phyloP scores from a whole-genome alignment of 2,113 vertebrate species.

The Peromyscus polionotus region DNA sequence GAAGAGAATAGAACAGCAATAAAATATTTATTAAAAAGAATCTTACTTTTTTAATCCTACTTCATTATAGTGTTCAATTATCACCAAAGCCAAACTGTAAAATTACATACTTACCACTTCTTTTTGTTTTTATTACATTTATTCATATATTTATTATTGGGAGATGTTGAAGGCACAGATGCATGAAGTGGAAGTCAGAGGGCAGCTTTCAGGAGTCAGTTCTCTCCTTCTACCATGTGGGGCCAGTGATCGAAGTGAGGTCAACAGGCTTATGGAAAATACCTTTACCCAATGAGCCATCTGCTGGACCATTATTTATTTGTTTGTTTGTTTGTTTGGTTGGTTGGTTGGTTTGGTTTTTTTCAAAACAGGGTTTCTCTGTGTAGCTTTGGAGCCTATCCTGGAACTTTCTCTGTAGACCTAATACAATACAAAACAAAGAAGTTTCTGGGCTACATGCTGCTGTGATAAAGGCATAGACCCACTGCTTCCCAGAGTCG shows the following conservation, averaged over 20 bases:
- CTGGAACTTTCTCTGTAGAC: no score
- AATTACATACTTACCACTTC: background rate
- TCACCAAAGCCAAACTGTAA: background rate
- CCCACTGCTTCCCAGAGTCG: no score
- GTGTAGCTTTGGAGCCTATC: no score
- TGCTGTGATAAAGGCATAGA: no score
- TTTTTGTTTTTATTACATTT: background rate
- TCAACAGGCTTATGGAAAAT: background rate
- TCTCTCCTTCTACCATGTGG: background rate
- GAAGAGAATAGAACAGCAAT: background rate
- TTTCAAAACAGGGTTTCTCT: no score
- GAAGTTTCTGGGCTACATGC: no score
- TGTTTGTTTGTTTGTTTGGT: no score
- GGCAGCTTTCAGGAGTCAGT: no score
- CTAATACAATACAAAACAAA: no score
- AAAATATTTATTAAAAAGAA: background rate
- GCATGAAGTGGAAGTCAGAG: background rate
- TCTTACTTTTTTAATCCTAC: background rate
- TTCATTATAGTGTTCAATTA: background rate
- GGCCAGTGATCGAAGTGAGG: no score
- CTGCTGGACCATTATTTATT: background rate
- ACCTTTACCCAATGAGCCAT: background rate
- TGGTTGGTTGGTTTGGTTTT: no score
- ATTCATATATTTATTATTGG: background rate
- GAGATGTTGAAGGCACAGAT: background rate